phyloP scores from a whole-genome alignment of 2,113 vertebrate species.

The Saccopteryx bilineata region DNA sequence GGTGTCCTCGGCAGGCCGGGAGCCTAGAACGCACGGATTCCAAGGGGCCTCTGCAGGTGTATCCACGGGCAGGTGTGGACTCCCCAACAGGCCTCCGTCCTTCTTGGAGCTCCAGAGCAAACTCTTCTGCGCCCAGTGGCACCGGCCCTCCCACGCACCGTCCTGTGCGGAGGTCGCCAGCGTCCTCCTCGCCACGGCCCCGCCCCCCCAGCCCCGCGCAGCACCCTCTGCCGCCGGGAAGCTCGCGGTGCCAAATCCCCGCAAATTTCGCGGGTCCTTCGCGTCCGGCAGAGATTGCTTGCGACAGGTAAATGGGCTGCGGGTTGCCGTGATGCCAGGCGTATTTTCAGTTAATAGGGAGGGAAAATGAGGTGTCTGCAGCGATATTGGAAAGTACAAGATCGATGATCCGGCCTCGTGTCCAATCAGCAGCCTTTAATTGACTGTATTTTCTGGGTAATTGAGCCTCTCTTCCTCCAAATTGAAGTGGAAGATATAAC shows the following conservation, averaged over 20 bases:
- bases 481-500: conserved; percentile 92
- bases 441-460: conserved; percentile 95
- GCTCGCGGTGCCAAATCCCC: conserved; percentile 59
- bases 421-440: conserved; percentile 96
- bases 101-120: not conserved
- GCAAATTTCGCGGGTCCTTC: conserved; percentile 82
- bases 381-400: conserved; percentile 95
- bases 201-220: fast-evolving
- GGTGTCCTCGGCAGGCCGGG: not conserved
- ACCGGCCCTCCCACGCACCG: not conserved
- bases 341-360: conserved; percentile 97
- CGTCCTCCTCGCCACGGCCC: not conserved
- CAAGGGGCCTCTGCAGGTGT: not conserved
- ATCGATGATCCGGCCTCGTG: conserved; percentile 94
- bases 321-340: conserved; percentile 91
- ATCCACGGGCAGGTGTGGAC: not conserved
- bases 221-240: conserved; percentile 8
- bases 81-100: not conserved
- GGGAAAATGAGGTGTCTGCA: conserved; percentile 95
- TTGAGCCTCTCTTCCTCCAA: conserved; percentile 91
- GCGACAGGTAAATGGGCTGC: conserved; percentile 96
- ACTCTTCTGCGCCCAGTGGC: not conserved
- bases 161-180: not conserved
- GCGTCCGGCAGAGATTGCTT: conserved; percentile 91
- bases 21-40: not conserved